A percentile compares a stretch with the other conserved stretches of the same genome.
Evolutionary conservation across 2,888 invertebrate genomes (phyloP).

Genomic region (Scaptomyza parva): DNA sequence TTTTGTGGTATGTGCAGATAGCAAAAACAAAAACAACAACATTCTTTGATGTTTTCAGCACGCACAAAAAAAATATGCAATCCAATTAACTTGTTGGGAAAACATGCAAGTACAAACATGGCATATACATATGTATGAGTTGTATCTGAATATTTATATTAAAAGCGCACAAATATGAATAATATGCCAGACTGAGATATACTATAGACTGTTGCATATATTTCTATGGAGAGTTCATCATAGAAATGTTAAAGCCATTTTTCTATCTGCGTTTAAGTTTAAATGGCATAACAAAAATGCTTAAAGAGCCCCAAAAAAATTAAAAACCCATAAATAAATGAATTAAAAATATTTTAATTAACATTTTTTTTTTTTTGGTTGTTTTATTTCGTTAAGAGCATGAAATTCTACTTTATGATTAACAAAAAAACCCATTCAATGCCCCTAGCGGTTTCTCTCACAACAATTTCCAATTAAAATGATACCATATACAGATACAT

Average conservation of each 20-base stretch:
- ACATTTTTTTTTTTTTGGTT: neutral
- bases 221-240: neutral
- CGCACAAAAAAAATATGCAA: slow-evolving; percentile 14
- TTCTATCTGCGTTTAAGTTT: too few relatives aligned
- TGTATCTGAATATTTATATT: neutral
- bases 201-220: neutral
- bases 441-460: neutral
- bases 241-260: neutral
- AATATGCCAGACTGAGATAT: neutral
- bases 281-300: too few relatives aligned
- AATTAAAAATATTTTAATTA: too few relatives aligned
- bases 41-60: slow-evolving; percentile 11
- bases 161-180: neutral
- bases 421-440: neutral
- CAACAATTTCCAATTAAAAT: slow-evolving; percentile 19
- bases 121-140: neutral
- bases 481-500: too few relatives aligned
- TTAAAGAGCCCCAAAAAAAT: too few relatives aligned
- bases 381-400: too few relatives aligned
- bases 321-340: neutral
- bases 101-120: neutral
- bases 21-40: neutral
- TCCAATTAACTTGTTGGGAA: slow-evolving; percentile 20
- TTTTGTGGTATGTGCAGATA: neutral
- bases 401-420: neutral